Conservation (phyloP, 2,797 vertebrate species). For the Pipistrellus pygmaeus region DNA sequence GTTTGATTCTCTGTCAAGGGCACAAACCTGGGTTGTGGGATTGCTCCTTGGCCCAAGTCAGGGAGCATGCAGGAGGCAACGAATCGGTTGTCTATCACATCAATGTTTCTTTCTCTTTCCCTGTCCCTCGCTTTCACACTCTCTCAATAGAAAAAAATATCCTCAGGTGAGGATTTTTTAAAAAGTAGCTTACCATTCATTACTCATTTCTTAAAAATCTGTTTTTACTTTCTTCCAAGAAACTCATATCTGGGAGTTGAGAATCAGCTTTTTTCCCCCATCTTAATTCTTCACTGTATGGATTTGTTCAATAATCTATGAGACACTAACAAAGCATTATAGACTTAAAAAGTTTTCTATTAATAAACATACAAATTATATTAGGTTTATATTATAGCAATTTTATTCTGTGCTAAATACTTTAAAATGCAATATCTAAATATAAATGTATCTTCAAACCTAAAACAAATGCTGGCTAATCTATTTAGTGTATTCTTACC, state of each 20-base stretch:
- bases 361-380: not conserved
- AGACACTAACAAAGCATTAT: not conserved
- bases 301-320: slow-evolving; percentile 9
- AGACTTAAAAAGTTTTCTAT: not conserved
- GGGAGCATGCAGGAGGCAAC: too few relatives aligned
- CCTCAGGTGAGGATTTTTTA: slow-evolving; percentile 40
- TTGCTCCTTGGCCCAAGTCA: too few relatives aligned
- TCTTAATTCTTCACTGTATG: slow-evolving; percentile 55
- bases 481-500: not conserved
- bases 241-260: slow-evolving; percentile 41
- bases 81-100: too few relatives aligned
- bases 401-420: slow-evolving; percentile 7
- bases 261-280: slow-evolving; percentile 2
- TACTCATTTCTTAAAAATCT: slow-evolving; percentile 70
- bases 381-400: slow-evolving; percentile 4
- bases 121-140: too few relatives aligned
- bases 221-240: slow-evolving; percentile 71
- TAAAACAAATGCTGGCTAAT: slow-evolving; percentile 32
- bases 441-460: not conserved
- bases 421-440: slow-evolving; percentile 21
- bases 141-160: too few relatives aligned
- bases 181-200: slow-evolving; percentile 56
- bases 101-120: too few relatives aligned
- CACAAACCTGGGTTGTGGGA: too few relatives aligned
- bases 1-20: too few relatives aligned